Percentiles rank a stretch among this genome's conserved stretches.
These are phyloP conservation scores for Naja naja DNA, from an alignment of 2,113 vertebrate species.

Conservation along the genomic window DNA sequence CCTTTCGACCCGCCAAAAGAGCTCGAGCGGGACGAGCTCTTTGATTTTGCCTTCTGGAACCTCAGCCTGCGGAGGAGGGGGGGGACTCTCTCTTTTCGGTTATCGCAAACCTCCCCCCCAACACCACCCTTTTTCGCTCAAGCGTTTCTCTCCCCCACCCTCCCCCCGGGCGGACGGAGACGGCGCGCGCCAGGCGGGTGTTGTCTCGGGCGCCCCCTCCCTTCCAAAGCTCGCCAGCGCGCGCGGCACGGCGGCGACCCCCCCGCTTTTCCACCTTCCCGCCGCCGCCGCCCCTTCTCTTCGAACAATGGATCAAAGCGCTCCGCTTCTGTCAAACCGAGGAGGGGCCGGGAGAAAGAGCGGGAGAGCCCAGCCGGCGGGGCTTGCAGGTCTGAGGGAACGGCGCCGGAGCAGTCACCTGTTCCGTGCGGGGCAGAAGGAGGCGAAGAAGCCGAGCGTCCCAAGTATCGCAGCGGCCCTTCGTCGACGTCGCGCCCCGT, in stretches of 20 bases:
- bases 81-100: not conserved
- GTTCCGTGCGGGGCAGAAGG: not conserved
- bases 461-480: not conserved
- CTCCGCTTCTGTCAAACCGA: conserved; percentile 21
- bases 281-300: conserved; percentile 48
- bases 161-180: not conserved
- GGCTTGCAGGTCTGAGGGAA: too few species aligned
- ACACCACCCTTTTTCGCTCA: not conserved
- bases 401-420: not conserved
- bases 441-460: not conserved
- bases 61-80: not conserved
- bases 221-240: not conserved
- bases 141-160: not conserved
- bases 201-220: not conserved
- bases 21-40: not conserved
- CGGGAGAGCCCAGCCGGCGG: not conserved
- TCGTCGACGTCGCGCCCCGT: not conserved
- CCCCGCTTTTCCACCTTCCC: too few species aligned
- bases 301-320: conserved; percentile 44
- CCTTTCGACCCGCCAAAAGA: conserved; percentile 40
- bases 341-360: too few species aligned
- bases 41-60: not conserved
- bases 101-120: not conserved
- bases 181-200: not conserved
- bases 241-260: not conserved